phyloP scores from a whole-genome alignment of 1,140 invertebrate genomes.

The Heliconius eleuchia region DNA sequence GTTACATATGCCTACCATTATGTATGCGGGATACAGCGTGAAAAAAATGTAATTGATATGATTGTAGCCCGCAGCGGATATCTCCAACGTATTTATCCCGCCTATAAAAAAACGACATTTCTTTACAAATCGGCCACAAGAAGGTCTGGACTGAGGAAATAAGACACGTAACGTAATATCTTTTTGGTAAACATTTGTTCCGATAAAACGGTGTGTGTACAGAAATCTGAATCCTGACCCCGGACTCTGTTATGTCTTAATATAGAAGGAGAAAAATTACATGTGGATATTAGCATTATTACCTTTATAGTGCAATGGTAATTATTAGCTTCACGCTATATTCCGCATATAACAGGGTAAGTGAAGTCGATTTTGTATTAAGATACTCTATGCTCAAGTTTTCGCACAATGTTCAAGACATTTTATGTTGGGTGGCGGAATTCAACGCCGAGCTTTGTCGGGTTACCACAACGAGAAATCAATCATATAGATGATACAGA shows the following conservation, averaged over 20 bases:
- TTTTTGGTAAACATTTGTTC: conserved; percentile 21
- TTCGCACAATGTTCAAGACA: too few relatives aligned
- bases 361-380: too few relatives aligned
- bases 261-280: background rate
- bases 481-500: too few relatives aligned
- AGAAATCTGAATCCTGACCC: conserved; percentile 18
- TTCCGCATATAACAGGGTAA: too few relatives aligned
- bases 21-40: too few relatives aligned
- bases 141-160: conserved; percentile 13
- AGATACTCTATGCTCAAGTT: too few relatives aligned
- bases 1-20: too few relatives aligned
- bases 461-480: too few relatives aligned
- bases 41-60: background rate
- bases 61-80: background rate
- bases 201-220: conserved; percentile 14
- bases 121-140: background rate
- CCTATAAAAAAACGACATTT: conserved; percentile 1
- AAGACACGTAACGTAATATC: conserved; percentile 16
- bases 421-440: too few relatives aligned
- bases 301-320: background rate
- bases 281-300: background rate
- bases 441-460: too few relatives aligned
- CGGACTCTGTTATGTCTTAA: conserved; percentile 2
- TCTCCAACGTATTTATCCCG: background rate
- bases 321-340: too few relatives aligned